phyloP scores from a whole-genome alignment of 1,140 invertebrate genomes.

The Chironomus tepperi region DNA sequence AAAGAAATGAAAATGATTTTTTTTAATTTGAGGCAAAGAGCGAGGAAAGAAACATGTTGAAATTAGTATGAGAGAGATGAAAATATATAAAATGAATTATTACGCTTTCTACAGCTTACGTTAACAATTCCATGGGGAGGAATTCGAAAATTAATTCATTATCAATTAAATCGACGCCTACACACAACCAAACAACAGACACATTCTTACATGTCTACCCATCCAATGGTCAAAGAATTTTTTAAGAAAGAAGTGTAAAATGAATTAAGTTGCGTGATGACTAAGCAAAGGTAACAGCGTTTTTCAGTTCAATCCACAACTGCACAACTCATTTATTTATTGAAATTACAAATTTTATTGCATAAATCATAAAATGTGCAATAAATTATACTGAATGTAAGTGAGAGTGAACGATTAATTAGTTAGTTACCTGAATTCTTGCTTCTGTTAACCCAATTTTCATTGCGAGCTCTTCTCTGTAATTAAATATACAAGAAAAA shows the following conservation, averaged over 20 bases:
- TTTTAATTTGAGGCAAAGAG: neutral
- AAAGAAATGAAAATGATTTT: neutral
- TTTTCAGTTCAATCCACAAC: slow-evolving; percentile 20
- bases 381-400: slow-evolving; percentile 28
- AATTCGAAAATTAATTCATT: neutral
- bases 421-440: slow-evolving; percentile 88
- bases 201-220: too few species aligned
- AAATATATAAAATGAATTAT: neutral
- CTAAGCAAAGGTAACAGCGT: slow-evolving; percentile 28
- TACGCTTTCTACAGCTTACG: slow-evolving; percentile 11
- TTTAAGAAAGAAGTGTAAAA: slow-evolving; percentile 29
- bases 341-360: slow-evolving; percentile 23
- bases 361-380: slow-evolving; percentile 11
- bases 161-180: slow-evolving; percentile 8
- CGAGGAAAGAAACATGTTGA: neutral
- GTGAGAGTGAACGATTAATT: slow-evolving; percentile 8
- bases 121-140: neutral
- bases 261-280: slow-evolving; percentile 33
- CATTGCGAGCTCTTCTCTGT: slow-evolving; percentile 94
- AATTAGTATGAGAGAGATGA: neutral
- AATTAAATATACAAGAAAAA: slow-evolving; percentile 39
- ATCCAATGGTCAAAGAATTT: too few species aligned
- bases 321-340: slow-evolving; percentile 24
- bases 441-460: slow-evolving; percentile 97
- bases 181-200: neutral